Evolutionary conservation across 2,797 vertebrate genomes (phyloP).

Genomic region (Gallinago stenura): DNA sequence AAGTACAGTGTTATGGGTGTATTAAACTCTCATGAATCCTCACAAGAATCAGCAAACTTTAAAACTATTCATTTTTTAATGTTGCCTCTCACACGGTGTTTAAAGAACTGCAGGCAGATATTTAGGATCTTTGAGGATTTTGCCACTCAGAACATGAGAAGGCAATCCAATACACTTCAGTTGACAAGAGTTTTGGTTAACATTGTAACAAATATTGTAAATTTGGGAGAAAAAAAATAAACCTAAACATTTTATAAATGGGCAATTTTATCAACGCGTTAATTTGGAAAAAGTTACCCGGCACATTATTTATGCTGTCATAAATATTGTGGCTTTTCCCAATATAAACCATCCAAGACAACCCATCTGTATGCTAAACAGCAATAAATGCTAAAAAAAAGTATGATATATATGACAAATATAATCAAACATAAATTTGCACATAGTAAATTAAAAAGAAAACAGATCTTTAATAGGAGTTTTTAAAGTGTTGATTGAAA

Average conservation of each 20-base stretch:
- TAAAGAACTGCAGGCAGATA: neutral
- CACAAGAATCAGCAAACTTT: neutral
- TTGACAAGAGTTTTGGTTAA: neutral
- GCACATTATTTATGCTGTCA: neutral
- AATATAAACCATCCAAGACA: neutral
- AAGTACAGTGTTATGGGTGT: neutral
- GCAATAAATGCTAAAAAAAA: neutral
- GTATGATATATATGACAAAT: neutral
- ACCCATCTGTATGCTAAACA: neutral
- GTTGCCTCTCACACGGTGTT: neutral
- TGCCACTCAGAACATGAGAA: neutral
- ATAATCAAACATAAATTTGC: neutral
- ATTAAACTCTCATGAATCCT: neutral
- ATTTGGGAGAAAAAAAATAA: neutral
- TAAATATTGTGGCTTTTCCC: neutral
- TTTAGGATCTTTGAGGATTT: neutral
- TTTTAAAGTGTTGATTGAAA: neutral
- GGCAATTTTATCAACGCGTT: neutral
- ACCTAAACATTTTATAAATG: neutral
- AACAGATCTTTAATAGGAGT: neutral
- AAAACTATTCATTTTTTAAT: neutral
- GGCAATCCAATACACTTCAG: neutral
- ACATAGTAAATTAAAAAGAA: neutral
- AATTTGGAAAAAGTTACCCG: neutral
- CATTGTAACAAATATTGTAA: neutral